Evolutionary conservation across 2,797 vertebrate genomes (phyloP).

Genomic region (Syngnathus rostellatus): DNA sequence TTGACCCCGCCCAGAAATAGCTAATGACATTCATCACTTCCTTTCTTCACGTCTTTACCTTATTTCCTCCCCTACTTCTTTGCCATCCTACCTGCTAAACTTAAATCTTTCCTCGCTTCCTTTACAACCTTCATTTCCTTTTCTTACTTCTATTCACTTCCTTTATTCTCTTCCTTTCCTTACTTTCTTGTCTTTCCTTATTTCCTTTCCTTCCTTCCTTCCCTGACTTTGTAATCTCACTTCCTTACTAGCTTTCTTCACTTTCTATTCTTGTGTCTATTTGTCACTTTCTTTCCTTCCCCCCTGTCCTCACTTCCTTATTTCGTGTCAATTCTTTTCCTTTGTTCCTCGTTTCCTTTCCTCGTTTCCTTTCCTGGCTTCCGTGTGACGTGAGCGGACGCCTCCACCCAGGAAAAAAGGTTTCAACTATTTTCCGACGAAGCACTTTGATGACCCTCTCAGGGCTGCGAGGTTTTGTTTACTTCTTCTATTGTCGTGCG

Average conservation of each 20-base stretch:
- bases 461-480: slow-evolving; percentile 58
- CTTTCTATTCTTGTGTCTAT: background rate
- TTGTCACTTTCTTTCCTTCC: background rate
- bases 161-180: background rate
- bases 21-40: background rate
- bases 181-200: background rate
- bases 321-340: background rate
- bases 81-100: background rate
- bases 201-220: background rate
- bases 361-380: background rate
- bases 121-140: background rate
- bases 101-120: background rate
- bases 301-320: background rate
- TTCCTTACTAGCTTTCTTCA: background rate
- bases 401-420: background rate
- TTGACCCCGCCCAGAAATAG: background rate
- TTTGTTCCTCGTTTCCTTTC: background rate
- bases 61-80: background rate
- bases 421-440: slow-evolving; percentile 26
- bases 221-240: too few relatives aligned
- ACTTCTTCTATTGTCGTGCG: slow-evolving; percentile 20
- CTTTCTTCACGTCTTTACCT: background rate
- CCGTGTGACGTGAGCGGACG: background rate
- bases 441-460: slow-evolving; percentile 63
- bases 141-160: background rate